phyloP scores from a whole-genome alignment of 2,888 invertebrate genomes.

The Leucophenga montana region DNA sequence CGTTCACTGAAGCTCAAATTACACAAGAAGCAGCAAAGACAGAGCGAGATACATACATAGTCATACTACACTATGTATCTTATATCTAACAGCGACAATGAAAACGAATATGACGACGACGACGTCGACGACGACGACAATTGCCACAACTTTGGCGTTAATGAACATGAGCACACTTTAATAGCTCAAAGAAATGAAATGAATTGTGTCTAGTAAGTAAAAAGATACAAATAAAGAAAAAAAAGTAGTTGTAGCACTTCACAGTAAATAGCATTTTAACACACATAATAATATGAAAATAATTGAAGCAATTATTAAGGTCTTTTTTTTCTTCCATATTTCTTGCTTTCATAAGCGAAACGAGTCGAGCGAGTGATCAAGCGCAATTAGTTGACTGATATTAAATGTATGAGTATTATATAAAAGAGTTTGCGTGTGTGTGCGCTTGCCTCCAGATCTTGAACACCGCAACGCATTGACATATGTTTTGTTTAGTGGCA shows the following conservation, averaged over 20 bases:
- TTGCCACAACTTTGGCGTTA: conserved; percentile 66
- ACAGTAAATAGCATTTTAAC: conserved; percentile 51
- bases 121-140: conserved; percentile 48
- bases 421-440: too few relatives aligned
- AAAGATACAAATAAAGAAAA: conserved; percentile 2
- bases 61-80: too few relatives aligned
- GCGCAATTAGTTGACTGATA: background rate
- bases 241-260: conserved; percentile 20
- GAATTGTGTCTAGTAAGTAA: background rate
- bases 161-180: conserved; percentile 66
- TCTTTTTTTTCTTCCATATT: background rate
- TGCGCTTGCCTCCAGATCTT: too few relatives aligned
- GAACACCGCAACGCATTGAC: background rate
- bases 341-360: background rate
- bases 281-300: conserved; percentile 65
- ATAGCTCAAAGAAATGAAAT: conserved; percentile 37
- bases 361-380: background rate
- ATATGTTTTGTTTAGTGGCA: background rate
- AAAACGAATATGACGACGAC: conserved; percentile 36
- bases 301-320: conserved; percentile 62
- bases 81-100: too few relatives aligned
- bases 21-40: too few relatives aligned
- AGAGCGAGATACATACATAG: too few relatives aligned
- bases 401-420: too few relatives aligned
- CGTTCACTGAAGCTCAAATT: too few relatives aligned